Conservation (phyloP, 35 echinoderm and acorn worm genomes). For the Acanthaster planci region DNA sequence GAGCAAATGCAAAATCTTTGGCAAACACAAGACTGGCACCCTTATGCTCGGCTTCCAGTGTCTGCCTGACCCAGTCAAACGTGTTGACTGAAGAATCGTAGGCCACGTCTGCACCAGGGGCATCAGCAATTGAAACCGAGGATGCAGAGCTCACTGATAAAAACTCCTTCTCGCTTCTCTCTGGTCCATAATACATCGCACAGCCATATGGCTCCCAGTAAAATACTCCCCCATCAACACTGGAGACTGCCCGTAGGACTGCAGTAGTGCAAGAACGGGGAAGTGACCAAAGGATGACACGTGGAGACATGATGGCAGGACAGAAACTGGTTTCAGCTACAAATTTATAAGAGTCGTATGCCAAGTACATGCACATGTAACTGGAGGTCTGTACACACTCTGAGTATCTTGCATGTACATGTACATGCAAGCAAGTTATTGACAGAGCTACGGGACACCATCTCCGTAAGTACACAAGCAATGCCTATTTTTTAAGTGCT, state of each 20-base stretch:
- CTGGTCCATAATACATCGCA: neutral
- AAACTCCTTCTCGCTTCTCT: neutral
- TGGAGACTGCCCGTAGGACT: neutral
- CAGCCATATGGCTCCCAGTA: neutral
- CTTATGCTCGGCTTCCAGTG: neutral
- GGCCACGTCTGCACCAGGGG: neutral
- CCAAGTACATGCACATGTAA: no score
- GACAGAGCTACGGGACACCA: no score
- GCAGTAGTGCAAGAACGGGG: neutral
- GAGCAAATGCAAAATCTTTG: neutral
- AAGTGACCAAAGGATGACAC: neutral
- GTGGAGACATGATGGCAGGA: no score
- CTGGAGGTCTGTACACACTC: no score
- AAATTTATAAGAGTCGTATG: no score
- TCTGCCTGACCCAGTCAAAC: neutral
- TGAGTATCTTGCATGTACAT: no score
- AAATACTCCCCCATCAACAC: neutral
- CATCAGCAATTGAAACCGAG: neutral
- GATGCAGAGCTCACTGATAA: neutral
- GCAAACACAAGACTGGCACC: conserved; percentile 14
- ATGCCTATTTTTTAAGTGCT: no score
- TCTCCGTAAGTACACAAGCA: no score
- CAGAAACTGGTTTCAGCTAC: no score
- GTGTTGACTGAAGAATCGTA: neutral
- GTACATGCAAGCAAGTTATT: no score